Base-by-base conservation (phyloP, 53 echinoderm and acorn worm genomes). In the Echinarachnius parma region DNA sequence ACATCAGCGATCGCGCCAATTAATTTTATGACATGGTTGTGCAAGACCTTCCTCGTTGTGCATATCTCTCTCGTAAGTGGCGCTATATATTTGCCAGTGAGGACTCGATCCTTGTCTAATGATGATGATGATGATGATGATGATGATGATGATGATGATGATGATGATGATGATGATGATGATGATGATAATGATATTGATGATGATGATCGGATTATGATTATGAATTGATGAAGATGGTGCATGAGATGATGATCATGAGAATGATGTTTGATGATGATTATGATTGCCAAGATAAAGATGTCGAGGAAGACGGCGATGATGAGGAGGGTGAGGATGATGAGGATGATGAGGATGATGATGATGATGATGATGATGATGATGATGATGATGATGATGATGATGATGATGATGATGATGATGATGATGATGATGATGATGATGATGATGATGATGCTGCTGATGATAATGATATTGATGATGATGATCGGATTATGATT, bases 191-290 rank as follows among this genome's bases (percentile, higher is more conserved):
- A 30, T 58, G 53, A 21, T 53, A 0, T 13, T 44, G 45, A 44
- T 44, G 45, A 16, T 44, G 16, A 44, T 44, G 45, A 44, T 44
- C n/a, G n/a, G 45, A 44, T 44, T 13, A 16, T 44, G 45, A 44
- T 44, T 10, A 0, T 44, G 1, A 44, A 3, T 16, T 5, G 28
- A 0, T 28, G 1, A 3, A 13, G 28, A 32, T 58, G 0, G 14
- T 59, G 32, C 7, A 32, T 0, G 20, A 19, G 18, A 32, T 4
- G 19, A 18, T 59, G n/a, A 19, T 5, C 8, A n/a, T 59, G 19
- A 59, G 31, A 24, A 31, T 59, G 59, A 32, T 59, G 31, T 2
- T n/a, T 59, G 19, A 59, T 59, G 59, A 18, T 32, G 33, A 32
- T 59, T 3, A 18, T 59, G 33, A 59, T 29, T n/a, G n/a, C n/a